phyloP scores from a whole-genome alignment of 2,113 vertebrate genomes.

The Scomber scombrus region DNA sequence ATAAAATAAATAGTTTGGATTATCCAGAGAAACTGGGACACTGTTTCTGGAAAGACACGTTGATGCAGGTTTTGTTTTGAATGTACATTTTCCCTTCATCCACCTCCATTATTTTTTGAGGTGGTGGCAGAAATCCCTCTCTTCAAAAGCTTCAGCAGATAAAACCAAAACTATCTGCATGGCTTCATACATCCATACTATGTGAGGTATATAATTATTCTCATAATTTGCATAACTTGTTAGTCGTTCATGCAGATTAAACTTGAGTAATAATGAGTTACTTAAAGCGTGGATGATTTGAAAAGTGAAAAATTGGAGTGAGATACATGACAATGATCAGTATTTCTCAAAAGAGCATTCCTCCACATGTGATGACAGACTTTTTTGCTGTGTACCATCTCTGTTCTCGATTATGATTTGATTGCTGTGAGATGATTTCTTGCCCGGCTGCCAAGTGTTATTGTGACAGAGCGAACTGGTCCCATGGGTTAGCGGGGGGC shows the following conservation, averaged over 20 bases:
- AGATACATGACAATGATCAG: constrained; percentile 45
- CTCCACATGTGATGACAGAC: constrained; percentile 55
- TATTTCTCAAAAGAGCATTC: constrained; percentile 39
- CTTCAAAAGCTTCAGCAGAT: constrained; percentile 8
- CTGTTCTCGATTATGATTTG: constrained; percentile 54
- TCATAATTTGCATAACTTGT: constrained; percentile 33
- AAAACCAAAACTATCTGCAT: constrained; percentile 37
- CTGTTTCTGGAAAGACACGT: neutral
- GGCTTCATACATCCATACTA: neutral
- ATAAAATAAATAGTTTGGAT: neutral
- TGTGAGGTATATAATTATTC: neutral
- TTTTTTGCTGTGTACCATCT: neutral
- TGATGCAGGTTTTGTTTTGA: neutral
- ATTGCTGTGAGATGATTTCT: constrained; percentile 39
- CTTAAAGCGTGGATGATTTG: constrained; percentile 40
- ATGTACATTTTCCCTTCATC: neutral
- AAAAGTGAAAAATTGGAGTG: constrained; percentile 25
- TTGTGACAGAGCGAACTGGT: constrained; percentile 57
- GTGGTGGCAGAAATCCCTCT: neutral
- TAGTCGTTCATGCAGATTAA: constrained; percentile 61
- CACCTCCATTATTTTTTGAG: neutral
- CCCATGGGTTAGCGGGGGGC: constrained; percentile 74
- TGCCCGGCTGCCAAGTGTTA: constrained; percentile 56
- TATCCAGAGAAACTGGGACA: neutral
- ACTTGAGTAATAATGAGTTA: constrained; percentile 42